These are phyloP conservation scores for Trissolcus brochymenae DNA, from an alignment of 2,888 invertebrate species.

Conservation along the genomic window DNA sequence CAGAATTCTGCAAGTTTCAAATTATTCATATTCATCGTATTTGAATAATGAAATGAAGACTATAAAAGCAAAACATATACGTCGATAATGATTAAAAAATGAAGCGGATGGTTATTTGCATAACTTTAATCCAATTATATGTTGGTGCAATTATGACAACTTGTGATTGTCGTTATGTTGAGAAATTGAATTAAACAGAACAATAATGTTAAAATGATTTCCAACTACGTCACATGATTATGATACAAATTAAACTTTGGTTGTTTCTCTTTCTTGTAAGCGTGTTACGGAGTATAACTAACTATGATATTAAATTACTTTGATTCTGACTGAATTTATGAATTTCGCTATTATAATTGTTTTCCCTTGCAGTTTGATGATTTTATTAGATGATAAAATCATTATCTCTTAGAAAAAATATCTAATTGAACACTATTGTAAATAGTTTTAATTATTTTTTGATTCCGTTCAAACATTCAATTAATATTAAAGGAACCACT, in stretches of 20 bases:
- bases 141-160: constrained; percentile 15
- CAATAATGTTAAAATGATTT: constrained; percentile 25
- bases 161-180: constrained; percentile 8
- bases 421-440: no score
- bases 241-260: constrained; percentile 22
- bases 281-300: constrained; percentile 20
- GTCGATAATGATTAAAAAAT: no score
- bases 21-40: no score
- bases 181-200: constrained; percentile 14
- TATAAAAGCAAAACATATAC: no score
- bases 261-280: constrained; percentile 33
- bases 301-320: constrained; percentile 15
- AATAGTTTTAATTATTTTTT: no score
- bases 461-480: background rate
- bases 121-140: constrained; percentile 5
- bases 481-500: no score
- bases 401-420: no score
- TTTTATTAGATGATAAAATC: no score
- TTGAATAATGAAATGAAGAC: no score
- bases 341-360: constrained; percentile 1
- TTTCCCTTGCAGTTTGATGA: no score
- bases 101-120: background rate
- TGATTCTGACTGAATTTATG: constrained; percentile 15
- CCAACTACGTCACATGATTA: constrained; percentile 12
- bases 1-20: no score